Percentiles rank a stretch among this genome's conserved stretches.
Conservation (phyloP, 2,888 invertebrate species). For the Baronia brevicornis region DNA sequence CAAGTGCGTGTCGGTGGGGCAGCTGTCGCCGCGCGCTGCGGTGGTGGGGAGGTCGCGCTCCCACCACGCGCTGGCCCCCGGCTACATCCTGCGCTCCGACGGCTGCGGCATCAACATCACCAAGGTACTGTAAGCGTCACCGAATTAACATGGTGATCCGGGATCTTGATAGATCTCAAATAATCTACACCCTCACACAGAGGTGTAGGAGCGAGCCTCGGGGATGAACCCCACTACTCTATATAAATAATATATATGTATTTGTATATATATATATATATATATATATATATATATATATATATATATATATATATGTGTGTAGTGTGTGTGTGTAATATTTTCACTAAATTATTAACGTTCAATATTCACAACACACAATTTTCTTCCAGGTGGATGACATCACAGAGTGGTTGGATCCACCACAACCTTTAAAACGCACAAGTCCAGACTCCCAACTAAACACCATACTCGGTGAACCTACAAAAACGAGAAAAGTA, state of each 20-base stretch:
- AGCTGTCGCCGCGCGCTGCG: conserved; percentile 40
- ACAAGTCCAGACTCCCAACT: conserved; percentile 43
- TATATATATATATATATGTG: no score
- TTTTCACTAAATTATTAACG: no score
- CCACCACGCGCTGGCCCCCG: conserved; percentile 42
- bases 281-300: no score
- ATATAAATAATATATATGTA: no score
- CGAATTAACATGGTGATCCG: no score
- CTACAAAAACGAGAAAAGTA: conserved; percentile 30
- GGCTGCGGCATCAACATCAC: conserved; percentile 54
- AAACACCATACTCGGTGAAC: conserved; percentile 26
- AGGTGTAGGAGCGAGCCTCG: no score
- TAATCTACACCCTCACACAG: no score
- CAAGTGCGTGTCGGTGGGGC: conserved; percentile 66
- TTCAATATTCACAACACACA: not conserved
- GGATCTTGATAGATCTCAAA: no score
- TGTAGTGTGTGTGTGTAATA: no score
- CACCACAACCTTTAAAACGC: conserved; percentile 47
- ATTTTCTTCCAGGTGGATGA: conserved; percentile 51
- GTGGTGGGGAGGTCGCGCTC: conserved; percentile 20
- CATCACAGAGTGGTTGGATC: conserved; percentile 62
- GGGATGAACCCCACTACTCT: no score
- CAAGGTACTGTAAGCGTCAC: conserved; percentile 31
- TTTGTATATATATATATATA: no score
- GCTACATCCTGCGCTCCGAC: conserved; percentile 52